Evolutionary conservation across 2,113 vertebrate species (phyloP).

Genomic region (Leucoraja erinaceus): DNA sequence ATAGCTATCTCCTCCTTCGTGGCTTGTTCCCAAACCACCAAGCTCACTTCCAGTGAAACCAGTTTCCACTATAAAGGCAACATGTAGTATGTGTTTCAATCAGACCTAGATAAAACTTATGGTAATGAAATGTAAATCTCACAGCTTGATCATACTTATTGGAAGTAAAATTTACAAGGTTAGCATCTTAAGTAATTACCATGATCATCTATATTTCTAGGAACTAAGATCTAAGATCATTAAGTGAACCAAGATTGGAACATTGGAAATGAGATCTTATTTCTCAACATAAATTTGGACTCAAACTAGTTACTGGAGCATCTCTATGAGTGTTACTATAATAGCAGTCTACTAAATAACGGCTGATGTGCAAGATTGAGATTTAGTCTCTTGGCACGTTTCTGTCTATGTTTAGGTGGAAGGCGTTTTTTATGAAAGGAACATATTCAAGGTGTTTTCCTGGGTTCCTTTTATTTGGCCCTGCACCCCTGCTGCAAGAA

Average conservation of each 20-base stretch:
- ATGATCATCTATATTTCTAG: not conserved
- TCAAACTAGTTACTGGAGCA: no score
- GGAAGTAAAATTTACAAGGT: not conserved
- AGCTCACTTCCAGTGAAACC: not conserved
- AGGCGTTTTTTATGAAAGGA: no score
- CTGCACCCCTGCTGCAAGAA: no score
- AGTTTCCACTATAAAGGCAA: not conserved
- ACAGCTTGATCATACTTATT: not conserved
- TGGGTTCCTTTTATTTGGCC: no score
- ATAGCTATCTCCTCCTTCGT: not conserved
- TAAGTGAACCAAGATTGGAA: not conserved
- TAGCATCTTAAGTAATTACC: not conserved
- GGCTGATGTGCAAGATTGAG: not conserved
- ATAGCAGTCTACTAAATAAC: no score
- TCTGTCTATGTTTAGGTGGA: not conserved
- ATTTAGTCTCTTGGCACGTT: not conserved
- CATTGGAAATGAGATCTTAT: not conserved
- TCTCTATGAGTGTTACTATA: no score
- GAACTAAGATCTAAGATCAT: not conserved
- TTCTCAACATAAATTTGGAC: not conserved
- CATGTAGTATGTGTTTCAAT: not conserved
- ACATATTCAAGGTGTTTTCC: no score
- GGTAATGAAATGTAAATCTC: not conserved
- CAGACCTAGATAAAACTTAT: not conserved
- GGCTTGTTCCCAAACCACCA: not conserved